Evolutionary conservation across 2,113 vertebrate species (phyloP).

Genomic region (Terrapene triunguis): DNA sequence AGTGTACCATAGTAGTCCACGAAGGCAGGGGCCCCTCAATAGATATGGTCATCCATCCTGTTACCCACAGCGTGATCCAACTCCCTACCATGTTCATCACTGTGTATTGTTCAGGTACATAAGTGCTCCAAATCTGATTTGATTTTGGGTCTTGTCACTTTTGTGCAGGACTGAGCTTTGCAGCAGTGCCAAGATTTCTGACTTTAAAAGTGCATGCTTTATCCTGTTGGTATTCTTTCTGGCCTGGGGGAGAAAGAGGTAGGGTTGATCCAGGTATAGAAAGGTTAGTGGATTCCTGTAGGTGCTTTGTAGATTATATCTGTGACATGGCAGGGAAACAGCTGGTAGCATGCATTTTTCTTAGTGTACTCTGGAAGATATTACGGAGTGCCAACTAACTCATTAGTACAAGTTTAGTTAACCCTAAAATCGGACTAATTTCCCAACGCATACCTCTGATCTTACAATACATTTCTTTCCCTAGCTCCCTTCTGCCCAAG

Average conservation of each 20-base stretch:
- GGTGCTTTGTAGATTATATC: slow-evolving; percentile 13
- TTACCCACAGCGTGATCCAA: background rate
- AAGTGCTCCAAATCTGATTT: background rate
- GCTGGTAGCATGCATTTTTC: background rate
- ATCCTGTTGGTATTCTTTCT: slow-evolving; percentile 50
- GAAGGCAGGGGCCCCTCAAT: background rate
- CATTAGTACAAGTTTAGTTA: background rate
- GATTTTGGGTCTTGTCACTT: background rate
- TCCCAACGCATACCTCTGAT: background rate
- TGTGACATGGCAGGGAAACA: background rate
- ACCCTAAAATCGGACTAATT: background rate
- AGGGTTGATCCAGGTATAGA: background rate
- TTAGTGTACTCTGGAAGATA: background rate
- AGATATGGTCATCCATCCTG: rapidly evolving
- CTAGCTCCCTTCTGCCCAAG: background rate
- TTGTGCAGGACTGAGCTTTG: background rate
- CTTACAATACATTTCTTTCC: background rate
- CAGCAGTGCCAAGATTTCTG: background rate
- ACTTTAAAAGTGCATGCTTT: background rate
- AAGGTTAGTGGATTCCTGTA: slow-evolving; percentile 17
- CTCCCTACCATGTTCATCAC: background rate
- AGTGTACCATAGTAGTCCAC: background rate
- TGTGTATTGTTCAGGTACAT: background rate
- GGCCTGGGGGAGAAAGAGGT: background rate
- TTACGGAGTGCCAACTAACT: background rate